These are phyloP conservation scores for Mermis nigrescens DNA, from an alignment of 2,888 invertebrate species.

Conservation along the genomic window DNA sequence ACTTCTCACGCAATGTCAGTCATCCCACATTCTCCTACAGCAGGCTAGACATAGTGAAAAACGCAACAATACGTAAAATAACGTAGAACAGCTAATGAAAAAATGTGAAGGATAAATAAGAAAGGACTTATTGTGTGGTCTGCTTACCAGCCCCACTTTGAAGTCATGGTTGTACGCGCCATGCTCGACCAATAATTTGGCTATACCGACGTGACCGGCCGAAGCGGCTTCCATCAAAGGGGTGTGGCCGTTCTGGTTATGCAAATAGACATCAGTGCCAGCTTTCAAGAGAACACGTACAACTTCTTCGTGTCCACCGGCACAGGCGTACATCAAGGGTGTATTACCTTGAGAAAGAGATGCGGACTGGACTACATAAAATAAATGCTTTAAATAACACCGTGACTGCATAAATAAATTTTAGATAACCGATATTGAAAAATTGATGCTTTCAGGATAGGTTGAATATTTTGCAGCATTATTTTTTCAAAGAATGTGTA, in stretches of 20 bases:
- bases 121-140: neutral
- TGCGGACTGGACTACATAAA: neutral
- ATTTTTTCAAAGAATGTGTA: no score
- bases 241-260: slow-evolving; percentile 97
- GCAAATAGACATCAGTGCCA: slow-evolving; percentile 86
- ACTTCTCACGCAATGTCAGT: no score
- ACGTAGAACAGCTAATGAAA: no score
- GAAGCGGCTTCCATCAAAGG: slow-evolving; percentile 45
- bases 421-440: no score
- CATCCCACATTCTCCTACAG: no score
- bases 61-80: no score
- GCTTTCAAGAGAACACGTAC: slow-evolving; percentile 57
- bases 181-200: slow-evolving; percentile 57
- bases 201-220: slow-evolving; percentile 24
- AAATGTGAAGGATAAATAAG: neutral
- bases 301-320: slow-evolving; percentile 67
- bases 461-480: no score
- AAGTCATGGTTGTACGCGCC: slow-evolving; percentile 49
- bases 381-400: neutral
- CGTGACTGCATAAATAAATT: no score
- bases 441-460: no score
- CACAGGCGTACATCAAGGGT: slow-evolving; percentile 86
- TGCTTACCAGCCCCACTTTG: slow-evolving; percentile 18
- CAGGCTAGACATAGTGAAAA: no score
- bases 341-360: slow-evolving; percentile 51